Evolutionary conservation across 2,113 vertebrate genomes (phyloP).

Genomic region (Salminus brasiliensis): DNA sequence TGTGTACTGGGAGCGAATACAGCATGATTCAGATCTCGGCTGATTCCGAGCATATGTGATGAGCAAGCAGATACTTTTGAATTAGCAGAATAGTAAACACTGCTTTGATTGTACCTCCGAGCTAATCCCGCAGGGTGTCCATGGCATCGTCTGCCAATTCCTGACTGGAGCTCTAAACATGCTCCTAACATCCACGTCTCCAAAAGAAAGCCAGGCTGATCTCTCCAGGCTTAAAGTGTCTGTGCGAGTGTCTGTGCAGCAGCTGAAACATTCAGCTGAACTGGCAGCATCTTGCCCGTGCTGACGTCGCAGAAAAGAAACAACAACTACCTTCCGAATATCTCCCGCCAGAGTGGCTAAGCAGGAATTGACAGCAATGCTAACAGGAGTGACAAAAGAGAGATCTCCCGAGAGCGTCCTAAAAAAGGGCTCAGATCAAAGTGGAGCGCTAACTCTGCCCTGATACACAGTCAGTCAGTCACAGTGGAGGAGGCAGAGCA

Average conservation of each 20-base stretch:
- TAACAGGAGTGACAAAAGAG: constrained; percentile 33
- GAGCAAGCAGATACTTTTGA: too few species aligned
- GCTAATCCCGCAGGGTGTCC: too few species aligned
- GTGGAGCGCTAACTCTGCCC: background rate
- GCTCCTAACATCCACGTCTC: background rate
- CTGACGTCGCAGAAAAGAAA: constrained; percentile 33
- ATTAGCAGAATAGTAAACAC: too few species aligned
- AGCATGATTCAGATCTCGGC: too few species aligned
- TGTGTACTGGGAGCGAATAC: too few species aligned
- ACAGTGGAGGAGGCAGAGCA: background rate
- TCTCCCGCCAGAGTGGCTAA: constrained; percentile 6
- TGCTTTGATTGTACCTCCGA: too few species aligned
- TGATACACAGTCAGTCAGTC: constrained; percentile 2
- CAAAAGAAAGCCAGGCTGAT: background rate
- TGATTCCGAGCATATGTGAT: too few species aligned
- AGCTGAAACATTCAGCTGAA: background rate
- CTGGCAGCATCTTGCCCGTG: constrained; percentile 21
- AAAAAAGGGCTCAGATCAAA: constrained; percentile 16
- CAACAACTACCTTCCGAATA: constrained; percentile 15
- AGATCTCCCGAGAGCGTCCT: constrained; percentile 1
- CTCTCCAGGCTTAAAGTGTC: background rate
- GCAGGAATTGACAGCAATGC: constrained; percentile 17
- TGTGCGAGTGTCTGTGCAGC: background rate
- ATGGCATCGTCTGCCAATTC: too few species aligned
- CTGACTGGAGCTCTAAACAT: too few species aligned